Conservation (phyloP, 1,140 invertebrate genomes). For the Drosophila jambulina region DNA sequence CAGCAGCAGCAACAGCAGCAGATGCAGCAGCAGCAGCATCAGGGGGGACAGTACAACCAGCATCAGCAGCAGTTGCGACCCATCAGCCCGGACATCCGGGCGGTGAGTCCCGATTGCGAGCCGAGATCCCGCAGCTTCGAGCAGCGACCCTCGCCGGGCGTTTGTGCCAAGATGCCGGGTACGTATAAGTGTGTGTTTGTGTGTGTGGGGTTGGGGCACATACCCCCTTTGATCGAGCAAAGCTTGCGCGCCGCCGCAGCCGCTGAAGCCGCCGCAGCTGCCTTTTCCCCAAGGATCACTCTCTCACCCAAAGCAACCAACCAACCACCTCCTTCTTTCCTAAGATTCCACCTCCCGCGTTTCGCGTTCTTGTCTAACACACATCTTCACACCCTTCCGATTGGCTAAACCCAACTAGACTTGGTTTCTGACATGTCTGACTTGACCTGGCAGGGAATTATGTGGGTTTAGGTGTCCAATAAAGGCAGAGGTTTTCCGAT, state of each 20-base stretch:
- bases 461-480: not conserved
- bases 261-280: conserved; percentile 17
- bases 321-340: not conserved
- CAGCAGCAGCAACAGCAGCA: conserved; percentile 40
- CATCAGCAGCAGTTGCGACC: conserved; percentile 56
- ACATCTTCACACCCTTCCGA: conserved; percentile 1
- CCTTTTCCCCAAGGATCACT: conserved; percentile 1
- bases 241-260: conserved; percentile 34
- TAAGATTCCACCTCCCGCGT: conserved; percentile 1
- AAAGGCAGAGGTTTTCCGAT: not conserved
- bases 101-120: conserved; percentile 86
- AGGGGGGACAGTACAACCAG: conserved; percentile 18
- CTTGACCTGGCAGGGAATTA: not conserved
- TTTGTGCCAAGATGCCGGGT: conserved; percentile 87
- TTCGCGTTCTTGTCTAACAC: conserved; percentile 29
- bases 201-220: not conserved
- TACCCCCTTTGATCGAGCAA: conserved; percentile 29
- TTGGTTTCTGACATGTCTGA: not conserved
- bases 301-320: conserved; percentile 1
- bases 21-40: conserved; percentile 75
- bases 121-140: conserved; percentile 89
- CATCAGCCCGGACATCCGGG: conserved; percentile 85
- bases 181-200: conserved; percentile 66
- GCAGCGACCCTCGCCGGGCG: conserved; percentile 85
- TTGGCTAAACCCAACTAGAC: conserved; percentile 18